Percentiles rank a stretch among this genome's conserved stretches.
These are phyloP conservation scores for Siphonodentalium dalli DNA, from an alignment of 2,888 invertebrate species.

Conservation along the genomic window DNA sequence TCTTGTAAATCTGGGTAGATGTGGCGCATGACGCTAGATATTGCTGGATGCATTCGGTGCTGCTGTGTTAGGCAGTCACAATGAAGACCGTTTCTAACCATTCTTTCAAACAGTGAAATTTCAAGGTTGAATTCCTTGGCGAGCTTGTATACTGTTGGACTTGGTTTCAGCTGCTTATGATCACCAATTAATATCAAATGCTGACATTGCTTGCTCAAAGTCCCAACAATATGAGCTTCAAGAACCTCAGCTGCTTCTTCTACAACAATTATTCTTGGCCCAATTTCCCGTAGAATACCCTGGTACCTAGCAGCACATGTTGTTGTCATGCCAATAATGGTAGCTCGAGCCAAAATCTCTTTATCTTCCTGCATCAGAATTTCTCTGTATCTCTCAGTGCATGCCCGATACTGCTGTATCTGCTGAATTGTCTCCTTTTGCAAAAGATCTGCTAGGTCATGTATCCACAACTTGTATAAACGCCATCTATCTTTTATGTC, in stretches of 20 bases:
- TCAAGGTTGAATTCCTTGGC: conserved; percentile 75
- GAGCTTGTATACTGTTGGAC: conserved; percentile 74
- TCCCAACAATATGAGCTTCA: conserved; percentile 82
- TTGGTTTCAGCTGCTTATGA: conserved; percentile 82
- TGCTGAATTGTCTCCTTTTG: conserved; percentile 31
- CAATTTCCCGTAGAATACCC: conserved; percentile 67
- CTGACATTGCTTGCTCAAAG: conserved; percentile 76
- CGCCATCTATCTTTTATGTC: conserved; percentile 63
- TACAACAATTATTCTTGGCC: conserved; percentile 69
- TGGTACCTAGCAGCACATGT: conserved; percentile 60
- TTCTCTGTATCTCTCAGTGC: conserved; percentile 36
- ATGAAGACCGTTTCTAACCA: conserved; percentile 74
- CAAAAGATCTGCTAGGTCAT: conserved; percentile 28
- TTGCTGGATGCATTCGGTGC: conserved; percentile 62
- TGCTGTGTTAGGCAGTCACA: conserved; percentile 73
- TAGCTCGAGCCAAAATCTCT: conserved; percentile 44
- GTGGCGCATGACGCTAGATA: conserved; percentile 47
- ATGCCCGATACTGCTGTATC: conserved; percentile 38
- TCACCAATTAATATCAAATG: conserved; percentile 86
- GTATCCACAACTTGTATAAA: conserved; percentile 62
- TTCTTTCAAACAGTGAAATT: conserved; percentile 82
- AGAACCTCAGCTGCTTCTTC: conserved; percentile 90
- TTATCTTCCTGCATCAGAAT: conserved; percentile 47
- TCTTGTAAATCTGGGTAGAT: conserved; percentile 44
- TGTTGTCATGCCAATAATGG: conserved; percentile 62